These are phyloP conservation scores for Catocala sponsa DNA, from an alignment of 2,888 invertebrate species.

Conservation along the genomic window DNA sequence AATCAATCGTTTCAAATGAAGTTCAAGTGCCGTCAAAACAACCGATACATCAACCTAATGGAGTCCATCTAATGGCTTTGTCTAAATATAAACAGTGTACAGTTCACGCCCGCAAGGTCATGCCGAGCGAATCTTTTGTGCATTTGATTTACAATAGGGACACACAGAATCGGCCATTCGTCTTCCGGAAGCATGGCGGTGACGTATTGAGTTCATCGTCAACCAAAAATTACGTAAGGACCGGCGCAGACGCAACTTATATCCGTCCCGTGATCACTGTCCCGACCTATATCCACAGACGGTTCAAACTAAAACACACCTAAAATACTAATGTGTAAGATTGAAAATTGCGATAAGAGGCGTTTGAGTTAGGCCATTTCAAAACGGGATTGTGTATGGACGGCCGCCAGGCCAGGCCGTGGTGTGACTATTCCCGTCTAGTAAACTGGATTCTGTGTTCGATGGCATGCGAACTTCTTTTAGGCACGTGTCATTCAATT, in stretches of 20 bases:
- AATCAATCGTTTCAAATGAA: conserved; percentile 43
- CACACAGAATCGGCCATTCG: conserved; percentile 67
- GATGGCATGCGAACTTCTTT: conserved; percentile 72
- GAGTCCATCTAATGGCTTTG: conserved; percentile 56
- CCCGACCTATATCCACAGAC: conserved; percentile 60
- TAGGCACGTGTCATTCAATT: conserved; percentile 76
- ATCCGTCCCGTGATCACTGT: conserved; percentile 66
- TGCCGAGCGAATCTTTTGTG: conserved; percentile 61
- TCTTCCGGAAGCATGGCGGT: conserved; percentile 80
- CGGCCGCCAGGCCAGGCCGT: conserved; percentile 84
- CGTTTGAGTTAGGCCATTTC: conserved; percentile 68
- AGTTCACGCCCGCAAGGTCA: conserved; percentile 62
- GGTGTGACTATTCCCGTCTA: conserved; percentile 87
- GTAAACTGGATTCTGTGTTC: conserved; percentile 76
- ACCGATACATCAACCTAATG: conserved; percentile 56
- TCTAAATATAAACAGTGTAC: conserved; percentile 57
- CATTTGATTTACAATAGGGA: conserved; percentile 66
- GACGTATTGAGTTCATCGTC: conserved; percentile 85
- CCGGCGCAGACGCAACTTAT: conserved; percentile 81
- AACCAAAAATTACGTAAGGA: conserved; percentile 83
- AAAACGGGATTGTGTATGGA: conserved; percentile 70
- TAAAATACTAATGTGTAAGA: conserved; percentile 67
- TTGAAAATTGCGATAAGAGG: conserved; percentile 66
- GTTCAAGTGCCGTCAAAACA: conserved; percentile 60
- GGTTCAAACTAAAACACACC: conserved; percentile 62